Percentiles rank a stretch among this genome's conserved stretches.
Evolutionary conservation across 2,888 invertebrate genomes (phyloP).

Genomic region (Drosophila sordidula): DNA sequence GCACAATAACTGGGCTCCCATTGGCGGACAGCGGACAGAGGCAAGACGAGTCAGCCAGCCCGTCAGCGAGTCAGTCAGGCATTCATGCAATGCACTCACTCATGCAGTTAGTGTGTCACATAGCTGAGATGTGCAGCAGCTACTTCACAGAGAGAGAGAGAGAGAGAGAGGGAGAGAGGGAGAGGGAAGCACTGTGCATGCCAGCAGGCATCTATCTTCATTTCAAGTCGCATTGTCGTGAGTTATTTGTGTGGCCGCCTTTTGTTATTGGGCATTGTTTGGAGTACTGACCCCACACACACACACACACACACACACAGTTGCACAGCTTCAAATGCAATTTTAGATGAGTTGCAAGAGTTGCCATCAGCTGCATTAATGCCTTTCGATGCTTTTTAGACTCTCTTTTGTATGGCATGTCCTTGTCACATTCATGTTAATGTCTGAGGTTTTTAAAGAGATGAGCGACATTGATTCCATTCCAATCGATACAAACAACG

Average conservation of each 20-base stretch:
- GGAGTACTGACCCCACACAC: conserved; percentile 21
- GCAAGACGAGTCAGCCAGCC: conserved; percentile 7
- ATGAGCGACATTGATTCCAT: conserved; percentile 3
- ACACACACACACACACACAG: conserved; percentile 1
- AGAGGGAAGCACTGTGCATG: neutral
- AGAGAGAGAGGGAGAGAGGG: neutral
- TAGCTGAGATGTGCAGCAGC: conserved; percentile 24
- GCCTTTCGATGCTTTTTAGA: conserved; percentile 37
- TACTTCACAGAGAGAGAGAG: conserved; percentile 11
- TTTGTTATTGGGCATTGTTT: conserved; percentile 58
- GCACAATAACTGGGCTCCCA: conserved; percentile 51
- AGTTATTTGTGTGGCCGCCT: conserved; percentile 72
- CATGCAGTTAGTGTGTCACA: conserved; percentile 72
- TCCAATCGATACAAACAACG: conserved; percentile 2
- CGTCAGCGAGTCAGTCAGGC: conserved; percentile 36
- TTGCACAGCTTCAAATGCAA: conserved; percentile 31
- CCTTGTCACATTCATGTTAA: too few relatives aligned
- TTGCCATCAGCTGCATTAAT: conserved; percentile 40
- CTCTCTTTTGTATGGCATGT: too few relatives aligned
- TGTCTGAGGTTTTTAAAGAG: conserved; percentile 3
- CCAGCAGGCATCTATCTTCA: conserved; percentile 59
- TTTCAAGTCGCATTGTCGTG: conserved; percentile 71
- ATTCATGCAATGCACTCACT: conserved; percentile 68
- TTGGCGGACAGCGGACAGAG: conserved; percentile 1
- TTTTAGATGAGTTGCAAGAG: conserved; percentile 18